Base-by-base conservation (phyloP, 2,888 invertebrate genomes). In the Leptopilina drosophilae region DNA sequence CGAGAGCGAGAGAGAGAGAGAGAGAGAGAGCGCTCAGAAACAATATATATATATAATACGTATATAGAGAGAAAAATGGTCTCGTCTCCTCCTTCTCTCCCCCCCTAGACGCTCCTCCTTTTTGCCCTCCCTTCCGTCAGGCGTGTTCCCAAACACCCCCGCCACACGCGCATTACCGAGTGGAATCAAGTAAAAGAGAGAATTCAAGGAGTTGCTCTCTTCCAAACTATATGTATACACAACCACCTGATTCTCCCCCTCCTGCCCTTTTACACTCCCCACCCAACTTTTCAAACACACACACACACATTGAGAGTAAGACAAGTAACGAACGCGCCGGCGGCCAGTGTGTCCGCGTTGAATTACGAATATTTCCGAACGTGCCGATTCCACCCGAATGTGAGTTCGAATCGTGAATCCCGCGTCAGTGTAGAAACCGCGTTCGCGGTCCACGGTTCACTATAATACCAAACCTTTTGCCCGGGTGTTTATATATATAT, bases 401-500 rank as follows among this genome's bases (percentile, higher is more conserved):
- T 79, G 76, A 85, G 88, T 91, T 91, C 91, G 91, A 91, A 91
- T 91, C 88, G 89, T 87, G 87, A 84, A 88, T 89, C 91, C 91
- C 91, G 91, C 91, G 90, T 91, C 91, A 91, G 91, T 91, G 90
- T 90, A 91, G 88, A 89, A 89, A 89, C 91, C 91, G 91, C 91
- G 89, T 91, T 88, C 91, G 91, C 91, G 91, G 91, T 91, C 91
- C 91, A 91, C 91, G 91, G 91, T 91, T 90, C 90, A 90, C 87
- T 86, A 49, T 49, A 20, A 1, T 20, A 20, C 20, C 1, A 49
- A 2, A 33, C 33, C 42, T 88, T 20, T 90, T 33, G 33, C 90
- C 90, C 88, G 83, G 81, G 76, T 20, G 79, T 84, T 86, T 86
- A 49, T 49, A 49, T 49, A 49, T 49, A 49, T 20, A 20, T 12